Base-by-base conservation (phyloP, 2,113 vertebrate species). In the Actenoides hombroni region DNA sequence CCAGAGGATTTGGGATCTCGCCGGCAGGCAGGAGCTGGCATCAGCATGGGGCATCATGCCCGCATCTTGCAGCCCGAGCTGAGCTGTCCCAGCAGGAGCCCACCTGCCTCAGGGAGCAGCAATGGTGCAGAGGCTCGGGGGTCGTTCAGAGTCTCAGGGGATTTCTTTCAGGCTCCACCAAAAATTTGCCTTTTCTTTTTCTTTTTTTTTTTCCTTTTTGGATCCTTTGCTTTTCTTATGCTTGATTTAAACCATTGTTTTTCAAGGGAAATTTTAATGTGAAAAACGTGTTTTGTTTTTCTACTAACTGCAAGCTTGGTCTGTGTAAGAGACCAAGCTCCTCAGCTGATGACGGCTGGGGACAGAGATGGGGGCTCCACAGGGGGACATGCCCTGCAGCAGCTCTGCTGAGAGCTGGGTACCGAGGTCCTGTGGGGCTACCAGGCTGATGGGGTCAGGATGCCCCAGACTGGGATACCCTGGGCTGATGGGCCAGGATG, bases 211-310 rank as follows among this genome's bases (percentile, higher is more conserved):
- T 18, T n/a, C 16, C 16, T 69, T 44, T 73, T 57, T 78, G 65
- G 77, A 60, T 85, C 88, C 78, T 59, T 88, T 23, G 51, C 64
- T 33, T 73, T 84, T 84, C 77, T 68, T 67, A 57, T 0, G 67
- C 92, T 94, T 83, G 57, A 75, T 95, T 92, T 80, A 92, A 93
- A 86, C 94, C 96, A 96, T 96, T 96, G 92, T 94, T 97, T 88
- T 95, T 88, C 92, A 94, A 93, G 90, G 68, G 93, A 92, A 81
- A 81, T 90, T 88, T 92, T 97, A 96, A 97, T 97, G 79, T 11
- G 83, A 96, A 97, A 96, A 97, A 96, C 64, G 93, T 97, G 96
- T 91, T 92, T 67, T 67, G 75, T 85, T 73, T 94, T 88, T 75
- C 83, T 81, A 16, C 92, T 40, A 35, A 31, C 83, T 60, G 82